Conservation (phyloP, 1,140 invertebrate species). For the Aphidius gifuensis region DNA sequence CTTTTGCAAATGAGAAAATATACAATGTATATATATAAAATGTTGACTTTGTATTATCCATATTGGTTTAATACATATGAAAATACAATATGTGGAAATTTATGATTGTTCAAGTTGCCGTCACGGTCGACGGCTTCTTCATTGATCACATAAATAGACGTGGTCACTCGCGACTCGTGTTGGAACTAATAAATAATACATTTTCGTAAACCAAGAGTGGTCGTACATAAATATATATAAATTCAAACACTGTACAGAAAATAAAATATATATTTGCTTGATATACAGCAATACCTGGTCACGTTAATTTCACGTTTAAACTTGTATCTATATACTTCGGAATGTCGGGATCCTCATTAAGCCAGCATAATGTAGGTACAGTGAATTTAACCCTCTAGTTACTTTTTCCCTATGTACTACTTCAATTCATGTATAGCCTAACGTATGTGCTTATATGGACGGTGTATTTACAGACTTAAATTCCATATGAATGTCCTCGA, state of each 20-base stretch:
- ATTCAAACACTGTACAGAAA: slow-evolving; percentile 19
- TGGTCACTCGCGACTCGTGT: slow-evolving; percentile 4
- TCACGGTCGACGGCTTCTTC: slow-evolving; percentile 17
- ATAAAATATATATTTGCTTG: slow-evolving; percentile 1
- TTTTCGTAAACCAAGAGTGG: slow-evolving; percentile 25
- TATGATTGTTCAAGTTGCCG: slow-evolving; percentile 10
- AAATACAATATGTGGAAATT: not conserved
- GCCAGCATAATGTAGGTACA: slow-evolving; percentile 25
- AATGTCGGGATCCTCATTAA: slow-evolving; percentile 29
- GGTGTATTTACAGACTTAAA: too few relatives aligned
- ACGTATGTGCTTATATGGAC: too few relatives aligned
- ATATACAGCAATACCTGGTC: slow-evolving; percentile 1
- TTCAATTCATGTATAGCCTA: too few relatives aligned
- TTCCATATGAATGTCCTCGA: too few relatives aligned
- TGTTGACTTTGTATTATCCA: too few relatives aligned
- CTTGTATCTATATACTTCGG: slow-evolving; percentile 17
- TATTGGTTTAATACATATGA: too few relatives aligned
- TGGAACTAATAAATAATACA: slow-evolving; percentile 30
- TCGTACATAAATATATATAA: slow-evolving; percentile 21
- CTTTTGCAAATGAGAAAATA: too few relatives aligned
- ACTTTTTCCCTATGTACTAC: not conserved
- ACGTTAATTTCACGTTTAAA: slow-evolving; percentile 16
- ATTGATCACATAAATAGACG: slow-evolving; percentile 13
- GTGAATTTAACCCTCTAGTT: not conserved
- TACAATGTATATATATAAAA: too few relatives aligned